These are phyloP conservation scores for Paedocypris micromegethes DNA, from an alignment of 2,797 vertebrate species.

Conservation along the genomic window DNA sequence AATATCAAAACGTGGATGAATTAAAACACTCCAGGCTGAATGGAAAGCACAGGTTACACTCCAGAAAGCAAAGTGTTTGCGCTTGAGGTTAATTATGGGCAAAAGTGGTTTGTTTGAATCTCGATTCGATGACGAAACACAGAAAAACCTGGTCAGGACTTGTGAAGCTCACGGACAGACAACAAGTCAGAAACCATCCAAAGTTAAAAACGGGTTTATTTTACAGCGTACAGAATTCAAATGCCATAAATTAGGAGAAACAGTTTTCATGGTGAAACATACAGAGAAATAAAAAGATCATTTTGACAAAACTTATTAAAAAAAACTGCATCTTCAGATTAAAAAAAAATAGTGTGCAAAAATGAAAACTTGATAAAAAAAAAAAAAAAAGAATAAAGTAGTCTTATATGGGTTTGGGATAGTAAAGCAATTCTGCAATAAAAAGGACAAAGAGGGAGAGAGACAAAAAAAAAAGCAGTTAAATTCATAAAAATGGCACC, in stretches of 20 bases:
- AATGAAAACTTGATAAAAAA: slow-evolving; percentile 32
- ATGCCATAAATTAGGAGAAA: slow-evolving; percentile 82
- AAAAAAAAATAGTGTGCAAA: slow-evolving; percentile 35
- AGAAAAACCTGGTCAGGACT: slow-evolving; percentile 2
- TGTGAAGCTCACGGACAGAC: slow-evolving; percentile 17
- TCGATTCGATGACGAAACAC: too few species aligned
- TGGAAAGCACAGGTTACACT: too few species aligned
- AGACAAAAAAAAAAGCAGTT: slow-evolving; percentile 54
- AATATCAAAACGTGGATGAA: slow-evolving; percentile 3
- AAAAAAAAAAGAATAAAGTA: slow-evolving; percentile 71
- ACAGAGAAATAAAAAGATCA: slow-evolving; percentile 71
- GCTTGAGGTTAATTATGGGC: too few species aligned
- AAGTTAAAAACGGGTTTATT: slow-evolving; percentile 80
- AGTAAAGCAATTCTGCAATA: slow-evolving; percentile 82
- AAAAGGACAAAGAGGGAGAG: slow-evolving; percentile 62
- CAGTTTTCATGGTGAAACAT: slow-evolving; percentile 69
- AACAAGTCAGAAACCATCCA: slow-evolving; percentile 76
- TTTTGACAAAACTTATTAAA: slow-evolving; percentile 49
- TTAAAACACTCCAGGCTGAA: not conserved
- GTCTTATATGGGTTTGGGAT: slow-evolving; percentile 75
- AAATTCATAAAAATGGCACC: slow-evolving; percentile 17
- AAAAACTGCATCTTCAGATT: slow-evolving; percentile 42
- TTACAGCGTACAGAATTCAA: slow-evolving; percentile 79
- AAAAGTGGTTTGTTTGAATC: too few species aligned
- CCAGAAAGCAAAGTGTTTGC: too few species aligned